Evolutionary conservation across 2,113 vertebrate genomes (phyloP).

Genomic region (Geococcyx californianus): DNA sequence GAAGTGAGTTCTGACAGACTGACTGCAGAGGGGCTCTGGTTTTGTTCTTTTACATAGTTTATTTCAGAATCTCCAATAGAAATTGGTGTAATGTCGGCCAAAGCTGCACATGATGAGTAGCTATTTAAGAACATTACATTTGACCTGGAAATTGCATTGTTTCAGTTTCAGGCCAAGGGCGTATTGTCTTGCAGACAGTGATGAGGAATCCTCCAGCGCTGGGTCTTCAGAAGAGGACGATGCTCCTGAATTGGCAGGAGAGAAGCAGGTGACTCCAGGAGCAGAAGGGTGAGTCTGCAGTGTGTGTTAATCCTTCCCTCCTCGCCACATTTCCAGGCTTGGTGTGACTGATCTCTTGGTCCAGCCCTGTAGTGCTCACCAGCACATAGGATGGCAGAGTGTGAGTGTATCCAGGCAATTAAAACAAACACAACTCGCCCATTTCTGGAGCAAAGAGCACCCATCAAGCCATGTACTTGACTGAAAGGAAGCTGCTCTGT

Average conservation of each 20-base stretch:
- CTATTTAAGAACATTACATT: neutral
- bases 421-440: fast-evolving
- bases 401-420: neutral
- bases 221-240: slow-evolving; percentile 98
- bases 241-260: slow-evolving; percentile 83
- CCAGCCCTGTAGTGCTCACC: neutral
- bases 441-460: neutral
- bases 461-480: neutral
- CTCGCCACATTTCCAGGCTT: fast-evolving
- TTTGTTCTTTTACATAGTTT: neutral
- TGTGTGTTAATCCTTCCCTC: neutral
- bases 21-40: neutral
- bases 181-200: slow-evolving; percentile 95
- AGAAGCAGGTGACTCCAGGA: slow-evolving; percentile 83
- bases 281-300: slow-evolving; percentile 84
- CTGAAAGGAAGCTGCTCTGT: neutral
- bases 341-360: fast-evolving
- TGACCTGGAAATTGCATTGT: slow-evolving; percentile 37
- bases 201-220: slow-evolving; percentile 97
- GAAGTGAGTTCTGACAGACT: neutral
- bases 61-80: neutral
- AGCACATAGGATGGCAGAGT: neutral
- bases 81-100: neutral
- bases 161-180: slow-evolving; percentile 87
- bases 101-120: neutral